Evolutionary conservation across 2,797 vertebrate species (phyloP).

Genomic region (Lithobates sylvaticus): DNA sequence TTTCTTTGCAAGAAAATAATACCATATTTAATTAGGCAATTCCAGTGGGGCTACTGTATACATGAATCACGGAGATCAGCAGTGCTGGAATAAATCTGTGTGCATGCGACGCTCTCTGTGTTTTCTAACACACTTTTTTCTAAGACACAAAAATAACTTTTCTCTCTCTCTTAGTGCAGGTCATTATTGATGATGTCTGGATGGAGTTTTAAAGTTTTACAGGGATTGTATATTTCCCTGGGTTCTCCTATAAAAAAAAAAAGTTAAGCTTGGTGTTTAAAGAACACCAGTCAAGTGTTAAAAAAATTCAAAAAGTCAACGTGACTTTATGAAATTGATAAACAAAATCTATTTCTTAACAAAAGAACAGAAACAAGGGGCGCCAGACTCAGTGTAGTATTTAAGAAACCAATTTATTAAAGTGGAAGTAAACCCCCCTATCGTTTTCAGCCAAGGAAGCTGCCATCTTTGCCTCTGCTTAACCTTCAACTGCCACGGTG

Average conservation of each 20-base stretch:
- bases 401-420: too few species aligned
- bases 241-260: conserved; percentile 1
- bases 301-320: background rate
- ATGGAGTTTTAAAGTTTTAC: background rate
- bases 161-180: background rate
- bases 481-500: too few species aligned
- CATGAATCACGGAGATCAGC: conserved; percentile 62
- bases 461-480: too few species aligned
- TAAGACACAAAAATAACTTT: conserved; percentile 18
- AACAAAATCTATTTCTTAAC: too few species aligned
- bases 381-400: too few species aligned
- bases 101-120: conserved; percentile 49
- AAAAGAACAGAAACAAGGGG: too few species aligned
- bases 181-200: background rate
- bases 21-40: conserved; percentile 61
- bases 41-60: conserved; percentile 49
- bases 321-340: background rate
- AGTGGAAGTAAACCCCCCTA: too few species aligned
- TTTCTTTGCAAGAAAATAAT: conserved; percentile 55
- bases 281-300: background rate
- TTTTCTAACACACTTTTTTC: background rate
- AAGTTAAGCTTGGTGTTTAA: background rate
- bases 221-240: background rate
- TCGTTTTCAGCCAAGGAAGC: too few species aligned
- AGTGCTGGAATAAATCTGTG: conserved; percentile 68